These are phyloP conservation scores for Anabacerthia variegaticeps DNA, from an alignment of 2,797 vertebrate species.

Conservation along the genomic window DNA sequence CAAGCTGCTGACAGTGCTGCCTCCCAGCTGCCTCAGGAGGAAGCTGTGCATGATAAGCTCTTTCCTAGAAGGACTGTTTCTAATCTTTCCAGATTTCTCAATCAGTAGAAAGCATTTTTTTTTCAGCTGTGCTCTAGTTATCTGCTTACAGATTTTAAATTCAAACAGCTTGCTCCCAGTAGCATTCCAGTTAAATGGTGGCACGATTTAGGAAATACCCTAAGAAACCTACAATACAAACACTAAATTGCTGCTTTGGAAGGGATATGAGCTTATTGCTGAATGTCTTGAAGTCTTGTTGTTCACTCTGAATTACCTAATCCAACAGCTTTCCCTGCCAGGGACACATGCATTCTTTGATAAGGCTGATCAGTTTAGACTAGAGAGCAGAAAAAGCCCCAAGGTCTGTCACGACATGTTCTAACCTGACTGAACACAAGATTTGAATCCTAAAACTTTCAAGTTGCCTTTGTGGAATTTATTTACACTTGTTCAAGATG, in stretches of 20 bases:
- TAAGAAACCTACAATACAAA: neutral
- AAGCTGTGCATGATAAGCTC: neutral
- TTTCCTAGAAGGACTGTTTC: neutral
- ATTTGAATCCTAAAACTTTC: neutral
- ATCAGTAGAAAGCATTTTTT: neutral
- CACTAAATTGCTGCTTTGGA: neutral
- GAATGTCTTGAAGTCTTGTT: neutral
- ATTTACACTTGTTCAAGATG: neutral
- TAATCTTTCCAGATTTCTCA: neutral
- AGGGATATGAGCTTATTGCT: neutral
- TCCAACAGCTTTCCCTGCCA: neutral
- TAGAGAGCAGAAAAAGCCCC: neutral
- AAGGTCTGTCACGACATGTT: rapidly evolving
- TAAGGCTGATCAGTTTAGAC: neutral
- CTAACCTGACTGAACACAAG: neutral
- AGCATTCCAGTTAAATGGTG: neutral
- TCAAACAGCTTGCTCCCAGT: neutral
- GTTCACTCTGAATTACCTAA: neutral
- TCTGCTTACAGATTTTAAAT: neutral
- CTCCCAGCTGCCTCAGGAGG: neutral
- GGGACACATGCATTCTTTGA: neutral
- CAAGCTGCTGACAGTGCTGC: neutral
- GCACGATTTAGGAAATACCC: neutral
- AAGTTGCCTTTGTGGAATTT: neutral
- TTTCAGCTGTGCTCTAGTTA: neutral